Percentiles rank a stretch among this genome's conserved stretches.
Conservation (phyloP, 2,797 vertebrate genomes). For the Darevskia nairensis region DNA sequence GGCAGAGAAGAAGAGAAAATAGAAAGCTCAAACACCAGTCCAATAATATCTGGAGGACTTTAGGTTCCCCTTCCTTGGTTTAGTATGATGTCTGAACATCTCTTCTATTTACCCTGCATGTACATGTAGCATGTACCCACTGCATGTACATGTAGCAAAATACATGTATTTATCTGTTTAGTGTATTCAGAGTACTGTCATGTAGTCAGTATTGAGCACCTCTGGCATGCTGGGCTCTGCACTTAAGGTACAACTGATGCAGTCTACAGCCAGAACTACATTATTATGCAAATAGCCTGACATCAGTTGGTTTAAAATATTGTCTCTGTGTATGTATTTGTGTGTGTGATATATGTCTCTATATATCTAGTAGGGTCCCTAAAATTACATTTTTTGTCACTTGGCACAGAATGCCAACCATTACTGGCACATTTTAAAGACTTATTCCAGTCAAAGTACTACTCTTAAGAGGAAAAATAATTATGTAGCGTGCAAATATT, state of each 20-base stretch:
- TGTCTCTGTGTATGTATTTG: slow-evolving; percentile 6
- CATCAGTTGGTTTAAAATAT: slow-evolving; percentile 3
- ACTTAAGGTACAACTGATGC: background rate
- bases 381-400: slow-evolving; percentile 45
- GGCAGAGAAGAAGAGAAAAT: too few relatives aligned
- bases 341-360: too few relatives aligned
- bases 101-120: background rate
- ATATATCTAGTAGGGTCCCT: too few relatives aligned
- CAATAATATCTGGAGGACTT: too few relatives aligned
- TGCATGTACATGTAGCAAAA: background rate
- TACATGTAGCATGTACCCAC: background rate
- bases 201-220: background rate
- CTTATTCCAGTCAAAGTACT: background rate
- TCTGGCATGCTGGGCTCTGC: background rate
- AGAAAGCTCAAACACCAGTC: too few relatives aligned
- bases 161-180: background rate
- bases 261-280: background rate
- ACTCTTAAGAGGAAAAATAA: background rate
- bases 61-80: too few relatives aligned
- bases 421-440: background rate
- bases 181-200: background rate
- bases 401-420: slow-evolving; percentile 10
- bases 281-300: background rate
- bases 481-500: background rate
- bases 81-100: background rate